These are phyloP conservation scores for Amphimedon queenslandica DNA, from an alignment of 37 sponge, comb jelly and placozoan species.

Conservation along the genomic window DNA sequence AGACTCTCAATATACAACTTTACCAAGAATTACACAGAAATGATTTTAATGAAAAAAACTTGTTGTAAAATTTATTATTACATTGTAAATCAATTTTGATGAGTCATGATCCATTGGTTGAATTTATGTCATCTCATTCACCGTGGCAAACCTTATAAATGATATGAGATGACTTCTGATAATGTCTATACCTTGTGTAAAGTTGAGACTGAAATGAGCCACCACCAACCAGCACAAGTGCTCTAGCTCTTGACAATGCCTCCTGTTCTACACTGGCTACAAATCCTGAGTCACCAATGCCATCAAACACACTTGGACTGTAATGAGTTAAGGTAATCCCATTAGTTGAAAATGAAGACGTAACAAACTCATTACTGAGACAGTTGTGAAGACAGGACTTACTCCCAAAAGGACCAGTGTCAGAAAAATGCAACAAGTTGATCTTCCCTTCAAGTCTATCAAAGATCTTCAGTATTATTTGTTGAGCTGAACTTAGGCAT, in stretches of 20 bases:
- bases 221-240: slow-evolving; percentile 41
- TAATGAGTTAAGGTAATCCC: slow-evolving; percentile 2
- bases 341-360: background rate
- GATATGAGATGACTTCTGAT: too few relatives aligned
- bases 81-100: too few relatives aligned
- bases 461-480: background rate
- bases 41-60: background rate
- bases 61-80: background rate
- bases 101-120: too few relatives aligned
- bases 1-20: background rate
- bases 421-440: slow-evolving; percentile 6
- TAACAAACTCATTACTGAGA: background rate
- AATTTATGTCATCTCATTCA: too few relatives aligned
- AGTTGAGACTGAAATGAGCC: slow-evolving; percentile 44
- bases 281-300: slow-evolving; percentile 31
- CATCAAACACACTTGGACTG: slow-evolving; percentile 9
- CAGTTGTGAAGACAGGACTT: slow-evolving; percentile 29
- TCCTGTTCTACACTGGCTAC: slow-evolving; percentile 34
- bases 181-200: background rate
- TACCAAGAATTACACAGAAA: background rate
- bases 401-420: slow-evolving; percentile 36
- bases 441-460: background rate
- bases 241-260: slow-evolving; percentile 6
- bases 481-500: too few relatives aligned
- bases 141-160: too few relatives aligned